phyloP scores from a whole-genome alignment of 2,797 vertebrate genomes.

The Eulemur mongoz region DNA sequence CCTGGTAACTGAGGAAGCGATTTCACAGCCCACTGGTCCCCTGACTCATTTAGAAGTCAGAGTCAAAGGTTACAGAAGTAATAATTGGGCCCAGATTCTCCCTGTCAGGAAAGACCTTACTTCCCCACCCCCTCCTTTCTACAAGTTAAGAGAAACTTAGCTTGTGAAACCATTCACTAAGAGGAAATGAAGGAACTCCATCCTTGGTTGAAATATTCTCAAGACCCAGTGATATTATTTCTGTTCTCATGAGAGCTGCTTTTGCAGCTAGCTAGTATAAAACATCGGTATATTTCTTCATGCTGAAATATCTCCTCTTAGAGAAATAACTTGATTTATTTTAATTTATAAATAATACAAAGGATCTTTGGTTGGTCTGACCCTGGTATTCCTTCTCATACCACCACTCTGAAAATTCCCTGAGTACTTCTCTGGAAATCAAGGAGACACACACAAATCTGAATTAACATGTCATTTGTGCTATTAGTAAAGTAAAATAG shows the following conservation, averaged over 20 bases:
- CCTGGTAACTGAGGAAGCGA: constrained; percentile 67
- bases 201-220: not conserved
- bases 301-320: constrained; percentile 11
- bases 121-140: not conserved
- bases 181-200: constrained; percentile 44
- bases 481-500: not conserved
- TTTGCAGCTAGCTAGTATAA: constrained; percentile 41
- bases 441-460: not conserved
- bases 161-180: not conserved
- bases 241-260: constrained; percentile 38
- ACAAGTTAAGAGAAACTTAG: constrained; percentile 25
- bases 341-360: constrained; percentile 43
- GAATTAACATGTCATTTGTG: not conserved
- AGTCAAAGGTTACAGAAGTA: constrained; percentile 70
- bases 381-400: not conserved
- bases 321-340: constrained; percentile 60
- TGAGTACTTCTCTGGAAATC: not conserved
- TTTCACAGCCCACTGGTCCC: constrained; percentile 70
- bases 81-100: constrained; percentile 66
- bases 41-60: constrained; percentile 57
- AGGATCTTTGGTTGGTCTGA: constrained; percentile 22
- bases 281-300: constrained; percentile 20
- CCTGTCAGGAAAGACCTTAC: constrained; percentile 35
- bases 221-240: not conserved
- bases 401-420: not conserved